A percentile compares a stretch with the other conserved stretches of the same genome.
phyloP scores from a whole-genome alignment of 2,888 invertebrate species.

The Agrotis ipsilon region DNA sequence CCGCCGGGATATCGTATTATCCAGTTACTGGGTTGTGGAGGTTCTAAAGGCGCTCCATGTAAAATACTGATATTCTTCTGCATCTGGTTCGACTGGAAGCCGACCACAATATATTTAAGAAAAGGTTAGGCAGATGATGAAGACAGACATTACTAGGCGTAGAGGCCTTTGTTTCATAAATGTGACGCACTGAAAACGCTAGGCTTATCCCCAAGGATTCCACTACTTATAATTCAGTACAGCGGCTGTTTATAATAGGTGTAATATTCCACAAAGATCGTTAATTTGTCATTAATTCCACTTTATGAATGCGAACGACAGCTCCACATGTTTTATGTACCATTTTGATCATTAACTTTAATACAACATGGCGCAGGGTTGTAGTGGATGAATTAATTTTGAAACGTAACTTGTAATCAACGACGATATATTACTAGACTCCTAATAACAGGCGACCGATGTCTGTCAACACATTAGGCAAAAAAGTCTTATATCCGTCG shows the following conservation, averaged over 20 bases:
- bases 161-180: too few species aligned
- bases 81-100: too few species aligned
- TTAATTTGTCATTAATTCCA: constrained; percentile 55
- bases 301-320: constrained; percentile 45
- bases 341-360: constrained; percentile 56
- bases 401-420: background rate
- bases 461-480: too few species aligned
- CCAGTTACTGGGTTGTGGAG: background rate
- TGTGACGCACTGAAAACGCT: background rate
- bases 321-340: constrained; percentile 65
- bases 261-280: constrained; percentile 49
- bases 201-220: constrained; percentile 23
- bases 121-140: background rate
- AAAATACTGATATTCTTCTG: too few species aligned
- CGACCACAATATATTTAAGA: background rate
- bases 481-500: too few species aligned
- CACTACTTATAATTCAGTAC: constrained; percentile 46
- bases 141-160: background rate
- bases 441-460: too few species aligned
- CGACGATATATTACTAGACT: too few species aligned
- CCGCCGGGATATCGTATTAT: too few species aligned
- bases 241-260: constrained; percentile 46
- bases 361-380: constrained; percentile 37
- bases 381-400: background rate
- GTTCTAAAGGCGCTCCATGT: too few species aligned